Evolutionary conservation across 2,113 vertebrate genomes (phyloP).

Genomic region (rabbit (Oryctolagus cuniculus)): DNA sequence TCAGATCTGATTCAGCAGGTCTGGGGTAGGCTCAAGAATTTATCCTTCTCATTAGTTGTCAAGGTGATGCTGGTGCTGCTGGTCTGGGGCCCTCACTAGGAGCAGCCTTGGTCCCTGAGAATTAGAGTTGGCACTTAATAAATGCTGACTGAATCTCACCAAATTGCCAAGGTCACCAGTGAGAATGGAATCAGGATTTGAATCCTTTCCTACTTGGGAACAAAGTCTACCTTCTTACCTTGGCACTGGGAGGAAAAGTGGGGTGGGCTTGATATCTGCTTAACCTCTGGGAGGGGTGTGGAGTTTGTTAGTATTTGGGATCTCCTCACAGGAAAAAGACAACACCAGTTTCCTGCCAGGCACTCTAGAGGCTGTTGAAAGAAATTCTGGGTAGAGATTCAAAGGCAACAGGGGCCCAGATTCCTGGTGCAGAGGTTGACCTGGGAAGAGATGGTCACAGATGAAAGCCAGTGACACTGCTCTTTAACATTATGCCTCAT

Average conservation of each 20-base stretch:
- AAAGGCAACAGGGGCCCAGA: neutral
- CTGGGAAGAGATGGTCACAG: neutral
- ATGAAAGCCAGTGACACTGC: neutral
- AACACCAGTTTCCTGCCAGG: slow-evolving; percentile 26
- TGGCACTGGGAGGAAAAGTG: neutral
- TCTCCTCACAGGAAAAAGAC: neutral
- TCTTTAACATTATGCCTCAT: slow-evolving; percentile 37
- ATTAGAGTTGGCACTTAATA: neutral
- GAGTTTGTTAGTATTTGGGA: neutral
- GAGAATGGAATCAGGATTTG: neutral
- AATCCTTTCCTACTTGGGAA: neutral
- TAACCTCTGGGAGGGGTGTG: slow-evolving; percentile 7
- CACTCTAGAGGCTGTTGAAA: slow-evolving; percentile 11
- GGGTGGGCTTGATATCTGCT: neutral
- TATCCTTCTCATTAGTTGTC: slow-evolving; percentile 24
- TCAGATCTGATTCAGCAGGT: neutral
- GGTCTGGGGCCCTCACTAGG: neutral
- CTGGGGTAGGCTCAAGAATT: neutral
- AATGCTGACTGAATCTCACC: neutral
- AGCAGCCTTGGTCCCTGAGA: neutral
- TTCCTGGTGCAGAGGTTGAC: neutral
- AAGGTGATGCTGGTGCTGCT: slow-evolving; percentile 2
- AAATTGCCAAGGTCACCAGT: neutral
- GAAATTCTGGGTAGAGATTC: slow-evolving; percentile 39
- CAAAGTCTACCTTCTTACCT: neutral